Evolutionary conservation across 2,888 invertebrate species (phyloP).

Genomic region (Limenitis camilla): DNA sequence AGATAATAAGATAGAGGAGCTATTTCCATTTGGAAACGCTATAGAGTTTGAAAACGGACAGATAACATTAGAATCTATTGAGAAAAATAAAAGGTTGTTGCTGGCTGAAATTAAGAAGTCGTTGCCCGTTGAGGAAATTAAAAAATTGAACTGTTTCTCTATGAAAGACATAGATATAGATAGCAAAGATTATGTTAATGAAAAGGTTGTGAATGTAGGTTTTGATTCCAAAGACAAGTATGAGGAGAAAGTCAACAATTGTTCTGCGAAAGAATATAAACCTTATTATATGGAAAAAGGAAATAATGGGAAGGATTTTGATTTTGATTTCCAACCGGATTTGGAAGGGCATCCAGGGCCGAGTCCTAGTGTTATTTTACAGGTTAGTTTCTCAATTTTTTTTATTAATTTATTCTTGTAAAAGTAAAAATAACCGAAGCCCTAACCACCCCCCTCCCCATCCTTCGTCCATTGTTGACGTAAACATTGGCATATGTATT

Average conservation of each 20-base stretch:
- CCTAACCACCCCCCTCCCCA: too few relatives aligned
- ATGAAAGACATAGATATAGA: constrained; percentile 65
- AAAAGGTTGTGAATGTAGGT: constrained; percentile 51
- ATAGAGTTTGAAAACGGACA: constrained; percentile 38
- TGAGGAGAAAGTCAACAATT: constrained; percentile 35
- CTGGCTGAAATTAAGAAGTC: constrained; percentile 39
- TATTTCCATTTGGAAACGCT: constrained; percentile 50
- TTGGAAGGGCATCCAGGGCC: constrained; percentile 90
- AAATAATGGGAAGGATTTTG: constrained; percentile 71
- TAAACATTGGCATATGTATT: too few relatives aligned
- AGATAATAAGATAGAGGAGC: constrained; percentile 27
- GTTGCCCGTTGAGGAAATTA: constrained; percentile 38
- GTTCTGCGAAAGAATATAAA: constrained; percentile 29
- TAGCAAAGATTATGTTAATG: constrained; percentile 46
- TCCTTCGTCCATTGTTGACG: too few relatives aligned
- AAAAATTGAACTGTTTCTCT: constrained; percentile 59
- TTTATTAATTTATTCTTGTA: neutral
- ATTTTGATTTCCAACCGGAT: constrained; percentile 90
- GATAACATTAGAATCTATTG: constrained; percentile 52
- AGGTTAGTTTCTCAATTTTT: constrained; percentile 57
- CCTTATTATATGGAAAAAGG: constrained; percentile 52
- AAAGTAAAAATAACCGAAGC: too few relatives aligned
- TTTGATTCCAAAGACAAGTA: constrained; percentile 54
- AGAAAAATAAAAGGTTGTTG: constrained; percentile 52
- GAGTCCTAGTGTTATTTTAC: constrained; percentile 93